Evolutionary conservation across 2,113 vertebrate species (phyloP).

Genomic region (Pongo pygmaeus): DNA sequence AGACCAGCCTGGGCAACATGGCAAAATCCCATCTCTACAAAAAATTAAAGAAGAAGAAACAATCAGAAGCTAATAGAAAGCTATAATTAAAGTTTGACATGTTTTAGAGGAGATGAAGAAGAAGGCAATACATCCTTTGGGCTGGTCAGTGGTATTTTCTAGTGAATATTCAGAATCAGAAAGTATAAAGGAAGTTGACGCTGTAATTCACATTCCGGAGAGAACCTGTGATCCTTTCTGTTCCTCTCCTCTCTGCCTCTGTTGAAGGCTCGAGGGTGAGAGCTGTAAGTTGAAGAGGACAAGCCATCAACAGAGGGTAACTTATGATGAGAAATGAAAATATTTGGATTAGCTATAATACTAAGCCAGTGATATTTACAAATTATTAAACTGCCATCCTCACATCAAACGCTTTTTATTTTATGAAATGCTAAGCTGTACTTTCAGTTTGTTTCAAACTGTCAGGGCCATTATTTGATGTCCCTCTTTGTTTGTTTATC

Average conservation of each 20-base stretch:
- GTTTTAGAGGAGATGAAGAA: not conserved
- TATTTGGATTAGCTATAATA: constrained; percentile 88
- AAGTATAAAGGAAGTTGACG: constrained; percentile 46
- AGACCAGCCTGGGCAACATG: no score
- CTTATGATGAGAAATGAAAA: constrained; percentile 86
- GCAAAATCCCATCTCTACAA: no score
- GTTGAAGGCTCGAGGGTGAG: constrained; percentile 62
- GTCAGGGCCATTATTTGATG: constrained; percentile 86
- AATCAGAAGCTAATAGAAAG: constrained; percentile 32
- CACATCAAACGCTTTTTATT: constrained; percentile 83
- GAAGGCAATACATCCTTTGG: constrained; percentile 5
- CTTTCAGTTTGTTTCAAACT: constrained; percentile 81
- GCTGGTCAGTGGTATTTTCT: not conserved
- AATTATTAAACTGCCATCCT: constrained; percentile 77
- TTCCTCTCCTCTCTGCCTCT: constrained; percentile 48
- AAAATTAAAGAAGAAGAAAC: not conserved
- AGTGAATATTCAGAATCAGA: constrained; percentile 32
- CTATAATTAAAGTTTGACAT: not conserved
- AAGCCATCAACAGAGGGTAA: constrained; percentile 81
- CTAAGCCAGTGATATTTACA: constrained; percentile 86
- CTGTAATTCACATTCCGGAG: constrained; percentile 31
- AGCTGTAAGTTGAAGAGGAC: constrained; percentile 84
- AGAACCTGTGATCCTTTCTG: constrained; percentile 49
- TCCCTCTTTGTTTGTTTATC: constrained; percentile 87
- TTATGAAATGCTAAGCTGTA: constrained; percentile 76